These are phyloP conservation scores for Metaphire vulgaris DNA, from an alignment of 1,140 invertebrate genomes.

Conservation along the genomic window DNA sequence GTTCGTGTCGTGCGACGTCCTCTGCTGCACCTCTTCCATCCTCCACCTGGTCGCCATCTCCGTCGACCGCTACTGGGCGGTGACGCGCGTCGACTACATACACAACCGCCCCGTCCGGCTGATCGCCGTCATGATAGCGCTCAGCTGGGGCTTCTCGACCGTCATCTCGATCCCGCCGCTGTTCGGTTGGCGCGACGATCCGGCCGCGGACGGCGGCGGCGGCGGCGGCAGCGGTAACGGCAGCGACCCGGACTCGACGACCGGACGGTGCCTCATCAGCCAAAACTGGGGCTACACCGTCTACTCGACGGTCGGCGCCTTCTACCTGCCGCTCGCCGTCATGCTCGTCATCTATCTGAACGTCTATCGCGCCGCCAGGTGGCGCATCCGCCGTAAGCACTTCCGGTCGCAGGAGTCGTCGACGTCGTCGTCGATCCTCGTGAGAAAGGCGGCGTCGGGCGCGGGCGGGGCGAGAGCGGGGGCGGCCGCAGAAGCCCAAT, in stretches of 20 bases:
- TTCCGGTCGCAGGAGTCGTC: background rate
- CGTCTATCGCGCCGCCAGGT: slow-evolving; percentile 47
- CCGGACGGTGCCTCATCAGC: slow-evolving; percentile 41
- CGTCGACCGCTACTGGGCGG: no score
- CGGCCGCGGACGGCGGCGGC: no score
- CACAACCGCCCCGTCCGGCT: slow-evolving; percentile 70
- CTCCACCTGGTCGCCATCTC: no score
- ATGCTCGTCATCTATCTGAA: slow-evolving; percentile 50
- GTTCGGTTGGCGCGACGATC: slow-evolving; percentile 54
- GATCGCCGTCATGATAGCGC: slow-evolving; percentile 81
- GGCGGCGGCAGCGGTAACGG: no score
- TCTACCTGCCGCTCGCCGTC: slow-evolving; percentile 48
- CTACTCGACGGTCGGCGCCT: slow-evolving; percentile 50
- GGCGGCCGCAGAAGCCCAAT: no score
- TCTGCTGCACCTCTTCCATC: no score
- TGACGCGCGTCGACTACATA: no score
- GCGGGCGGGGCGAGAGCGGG: no score
- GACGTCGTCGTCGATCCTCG: no score
- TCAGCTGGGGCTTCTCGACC: slow-evolving; percentile 78
- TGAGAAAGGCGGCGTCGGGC: no score
- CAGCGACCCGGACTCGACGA: background rate
- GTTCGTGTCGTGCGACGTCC: slow-evolving; percentile 34
- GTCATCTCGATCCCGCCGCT: slow-evolving; percentile 80
- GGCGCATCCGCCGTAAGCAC: slow-evolving; percentile 40
- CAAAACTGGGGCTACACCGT: slow-evolving; percentile 47